Evolutionary conservation across 2,113 vertebrate species (phyloP).

Genomic region (Pachycephala philippinensis): DNA sequence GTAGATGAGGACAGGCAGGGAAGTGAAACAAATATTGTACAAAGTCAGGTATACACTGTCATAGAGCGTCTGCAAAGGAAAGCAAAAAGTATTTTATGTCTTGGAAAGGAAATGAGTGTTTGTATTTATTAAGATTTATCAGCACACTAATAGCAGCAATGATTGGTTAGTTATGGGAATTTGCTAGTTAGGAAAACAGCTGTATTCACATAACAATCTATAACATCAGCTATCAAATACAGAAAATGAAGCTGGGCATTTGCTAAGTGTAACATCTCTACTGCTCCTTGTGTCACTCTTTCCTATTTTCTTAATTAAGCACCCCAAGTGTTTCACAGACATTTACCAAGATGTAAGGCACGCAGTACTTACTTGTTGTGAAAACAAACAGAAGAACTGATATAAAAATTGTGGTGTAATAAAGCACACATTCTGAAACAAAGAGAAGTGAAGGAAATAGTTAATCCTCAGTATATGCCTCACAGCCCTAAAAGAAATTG

Average conservation of each 20-base stretch:
- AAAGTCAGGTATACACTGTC: constrained; percentile 98
- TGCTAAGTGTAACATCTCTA: background rate
- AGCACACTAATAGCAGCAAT: background rate
- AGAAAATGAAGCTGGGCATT: background rate
- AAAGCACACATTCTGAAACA: constrained; percentile 99
- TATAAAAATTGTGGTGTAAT: constrained; percentile 99
- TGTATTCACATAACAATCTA: background rate
- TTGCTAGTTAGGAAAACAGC: background rate
- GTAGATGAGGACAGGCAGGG: constrained; percentile 95
- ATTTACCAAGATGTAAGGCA: background rate
- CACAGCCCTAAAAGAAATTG: background rate
- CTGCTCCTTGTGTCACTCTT: background rate
- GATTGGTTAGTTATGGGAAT: background rate
- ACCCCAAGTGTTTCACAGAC: background rate
- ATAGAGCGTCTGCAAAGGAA: constrained; percentile 89
- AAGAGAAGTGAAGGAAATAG: constrained; percentile 46
- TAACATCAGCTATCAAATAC: background rate
- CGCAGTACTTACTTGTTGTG: constrained; percentile 93
- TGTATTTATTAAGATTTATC: background rate
- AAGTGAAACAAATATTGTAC: constrained; percentile 99
- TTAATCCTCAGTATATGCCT: background rate
- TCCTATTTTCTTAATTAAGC: background rate
- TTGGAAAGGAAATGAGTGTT: background rate
- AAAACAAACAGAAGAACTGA: constrained; percentile 99
- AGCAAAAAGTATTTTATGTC: constrained; percentile 14